Conservation (phyloP, 1,140 invertebrate species). For the Leptinotarsa texana region DNA sequence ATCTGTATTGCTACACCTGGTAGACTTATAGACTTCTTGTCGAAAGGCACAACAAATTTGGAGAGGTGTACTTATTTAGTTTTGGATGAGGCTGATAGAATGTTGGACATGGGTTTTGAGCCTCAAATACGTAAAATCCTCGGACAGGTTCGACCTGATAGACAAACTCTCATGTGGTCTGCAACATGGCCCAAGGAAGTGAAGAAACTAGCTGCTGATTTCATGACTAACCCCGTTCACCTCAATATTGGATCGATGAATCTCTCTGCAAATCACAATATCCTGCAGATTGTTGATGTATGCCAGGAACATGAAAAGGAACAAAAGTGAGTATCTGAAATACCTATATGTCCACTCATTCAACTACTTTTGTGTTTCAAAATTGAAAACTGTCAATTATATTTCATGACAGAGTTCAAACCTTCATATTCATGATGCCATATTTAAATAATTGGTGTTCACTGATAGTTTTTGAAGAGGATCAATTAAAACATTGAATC, state of each 20-base stretch:
- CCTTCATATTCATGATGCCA: too few relatives aligned
- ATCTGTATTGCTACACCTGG: conserved; percentile 95
- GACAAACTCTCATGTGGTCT: conserved; percentile 97
- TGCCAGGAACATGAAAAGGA: conserved; percentile 89
- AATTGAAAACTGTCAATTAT: too few relatives aligned
- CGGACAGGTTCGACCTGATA: conserved; percentile 90
- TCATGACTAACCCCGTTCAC: conserved; percentile 83
- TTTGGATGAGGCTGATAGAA: conserved; percentile 95
- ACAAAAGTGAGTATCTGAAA: conserved; percentile 68
- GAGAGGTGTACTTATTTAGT: conserved; percentile 88
- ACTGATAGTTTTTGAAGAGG: too few relatives aligned
- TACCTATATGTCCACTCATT: too few relatives aligned
- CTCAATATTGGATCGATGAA: conserved; percentile 93
- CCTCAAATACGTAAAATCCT: conserved; percentile 99
- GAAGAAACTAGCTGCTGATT: conserved; percentile 90
- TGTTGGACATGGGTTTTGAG: conserved; percentile 99
- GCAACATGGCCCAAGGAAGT: conserved; percentile 99
- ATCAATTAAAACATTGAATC: too few relatives aligned
- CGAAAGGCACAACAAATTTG: conserved; percentile 81
- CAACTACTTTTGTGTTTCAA: too few relatives aligned
- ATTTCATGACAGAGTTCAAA: too few relatives aligned
- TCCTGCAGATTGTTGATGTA: conserved; percentile 92
- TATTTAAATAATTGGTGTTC: too few relatives aligned
- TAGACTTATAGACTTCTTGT: conserved; percentile 93
- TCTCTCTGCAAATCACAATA: conserved; percentile 95